A percentile compares a stretch with the other conserved stretches of the same genome.
Conservation (phyloP, 2,888 invertebrate genomes). For the Clistopyga incitator region DNA sequence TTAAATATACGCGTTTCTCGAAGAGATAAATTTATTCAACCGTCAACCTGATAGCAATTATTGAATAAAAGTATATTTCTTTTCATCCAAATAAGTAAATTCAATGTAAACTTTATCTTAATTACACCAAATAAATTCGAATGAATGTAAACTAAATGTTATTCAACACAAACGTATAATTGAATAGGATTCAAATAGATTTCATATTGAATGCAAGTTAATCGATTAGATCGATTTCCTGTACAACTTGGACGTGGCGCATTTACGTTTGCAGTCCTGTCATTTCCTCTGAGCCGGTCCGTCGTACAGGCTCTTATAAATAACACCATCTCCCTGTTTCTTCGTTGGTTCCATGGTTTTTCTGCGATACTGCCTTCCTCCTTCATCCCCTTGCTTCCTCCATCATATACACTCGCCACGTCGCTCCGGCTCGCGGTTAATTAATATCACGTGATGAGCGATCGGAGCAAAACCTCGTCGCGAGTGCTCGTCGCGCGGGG, state of each 20-base stretch:
- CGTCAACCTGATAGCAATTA: no score
- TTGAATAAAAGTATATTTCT: no score
- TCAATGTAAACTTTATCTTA: no score
- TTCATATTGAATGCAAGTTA: no score
- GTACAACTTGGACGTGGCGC: constrained; percentile 24
- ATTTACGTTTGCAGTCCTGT: constrained; percentile 62
- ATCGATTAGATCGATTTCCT: not conserved
- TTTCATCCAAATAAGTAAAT: no score
- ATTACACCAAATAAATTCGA: no score
- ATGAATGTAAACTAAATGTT: no score
- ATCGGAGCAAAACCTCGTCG: constrained; percentile 78
- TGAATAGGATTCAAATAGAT: no score
- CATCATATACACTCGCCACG: constrained; percentile 45
- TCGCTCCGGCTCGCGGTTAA: constrained; percentile 75
- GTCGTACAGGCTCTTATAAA: constrained; percentile 79
- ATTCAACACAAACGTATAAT: no score
- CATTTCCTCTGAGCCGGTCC: constrained; percentile 66
- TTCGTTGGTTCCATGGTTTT: constrained; percentile 77
- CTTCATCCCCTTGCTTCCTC: constrained; percentile 24
- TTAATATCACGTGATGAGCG: constrained; percentile 83
- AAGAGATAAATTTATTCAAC: no score
- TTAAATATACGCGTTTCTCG: no score
- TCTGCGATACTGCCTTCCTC: constrained; percentile 54
- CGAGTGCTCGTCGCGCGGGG: constrained; percentile 65
- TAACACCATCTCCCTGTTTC: constrained; percentile 82